Conservation (phyloP, 2,797 vertebrate genomes). For the Coccyzus lansbergi region DNA sequence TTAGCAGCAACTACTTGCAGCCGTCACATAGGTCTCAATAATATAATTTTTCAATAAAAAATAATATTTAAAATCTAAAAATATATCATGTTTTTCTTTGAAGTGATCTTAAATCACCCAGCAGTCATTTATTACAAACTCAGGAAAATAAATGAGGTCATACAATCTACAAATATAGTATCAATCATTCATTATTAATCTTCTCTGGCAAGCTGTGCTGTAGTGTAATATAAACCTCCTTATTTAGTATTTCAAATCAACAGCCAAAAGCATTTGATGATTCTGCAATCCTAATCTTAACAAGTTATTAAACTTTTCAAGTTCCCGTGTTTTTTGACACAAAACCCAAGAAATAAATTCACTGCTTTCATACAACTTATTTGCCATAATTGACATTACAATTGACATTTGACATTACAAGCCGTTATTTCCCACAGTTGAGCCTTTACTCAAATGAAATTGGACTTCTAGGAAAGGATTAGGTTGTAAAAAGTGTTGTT, state of each 20-base stretch:
- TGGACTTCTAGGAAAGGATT: background rate
- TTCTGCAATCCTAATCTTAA: background rate
- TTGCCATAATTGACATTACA: no score
- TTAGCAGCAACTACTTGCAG: background rate
- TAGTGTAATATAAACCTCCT: background rate
- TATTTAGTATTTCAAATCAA: background rate
- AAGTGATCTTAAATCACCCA: background rate
- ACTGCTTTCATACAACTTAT: background rate
- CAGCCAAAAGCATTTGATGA: background rate
- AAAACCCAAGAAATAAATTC: background rate
- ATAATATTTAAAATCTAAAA: background rate
- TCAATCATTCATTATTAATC: background rate
- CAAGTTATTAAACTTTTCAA: background rate
- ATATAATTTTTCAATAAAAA: background rate
- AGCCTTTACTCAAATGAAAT: background rate
- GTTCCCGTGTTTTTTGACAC: background rate
- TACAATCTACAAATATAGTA: background rate
- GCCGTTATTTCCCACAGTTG: background rate
- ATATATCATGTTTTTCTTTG: background rate
- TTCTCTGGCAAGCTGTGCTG: background rate
- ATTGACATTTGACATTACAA: background rate
- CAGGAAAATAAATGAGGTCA: background rate
- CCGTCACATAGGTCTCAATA: background rate
- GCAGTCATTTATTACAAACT: background rate
- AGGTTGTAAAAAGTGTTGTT: background rate